Evolutionary conservation across 2,113 vertebrate genomes (phyloP).

Genomic region (Phalacrocorax carbo): DNA sequence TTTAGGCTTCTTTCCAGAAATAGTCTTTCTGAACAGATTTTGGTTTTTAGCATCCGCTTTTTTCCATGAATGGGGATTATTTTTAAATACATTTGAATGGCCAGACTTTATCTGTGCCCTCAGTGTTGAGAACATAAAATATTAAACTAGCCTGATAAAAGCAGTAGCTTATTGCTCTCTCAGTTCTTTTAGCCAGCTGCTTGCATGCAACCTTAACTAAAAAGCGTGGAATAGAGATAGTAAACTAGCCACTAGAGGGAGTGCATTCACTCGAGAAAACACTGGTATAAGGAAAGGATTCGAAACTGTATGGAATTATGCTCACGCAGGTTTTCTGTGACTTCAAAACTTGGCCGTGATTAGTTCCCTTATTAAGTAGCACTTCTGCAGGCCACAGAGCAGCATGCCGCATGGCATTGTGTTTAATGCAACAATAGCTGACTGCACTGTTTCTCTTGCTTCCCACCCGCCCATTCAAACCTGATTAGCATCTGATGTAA

Average conservation of each 20-base stretch:
- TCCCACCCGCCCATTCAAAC: neutral
- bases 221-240: neutral
- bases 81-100: neutral
- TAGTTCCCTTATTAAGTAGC: neutral
- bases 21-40: neutral
- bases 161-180: neutral
- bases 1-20: neutral
- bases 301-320: neutral
- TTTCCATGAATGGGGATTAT: neutral
- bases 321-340: neutral
- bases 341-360: neutral
- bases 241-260: constrained; percentile 52
- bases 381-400: neutral
- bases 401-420: fast-evolving
- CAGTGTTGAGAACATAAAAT: neutral
- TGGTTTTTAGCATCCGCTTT: neutral
- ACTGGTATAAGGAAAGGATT: neutral
- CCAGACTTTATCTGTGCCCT: neutral
- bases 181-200: neutral
- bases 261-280: neutral
- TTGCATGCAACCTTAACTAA: fast-evolving
- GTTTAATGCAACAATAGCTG: neutral
- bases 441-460: neutral
- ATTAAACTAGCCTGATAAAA: neutral
- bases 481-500: neutral